Evolutionary conservation across 2,797 vertebrate genomes (phyloP).

Genomic region (Liasis olivaceus): DNA sequence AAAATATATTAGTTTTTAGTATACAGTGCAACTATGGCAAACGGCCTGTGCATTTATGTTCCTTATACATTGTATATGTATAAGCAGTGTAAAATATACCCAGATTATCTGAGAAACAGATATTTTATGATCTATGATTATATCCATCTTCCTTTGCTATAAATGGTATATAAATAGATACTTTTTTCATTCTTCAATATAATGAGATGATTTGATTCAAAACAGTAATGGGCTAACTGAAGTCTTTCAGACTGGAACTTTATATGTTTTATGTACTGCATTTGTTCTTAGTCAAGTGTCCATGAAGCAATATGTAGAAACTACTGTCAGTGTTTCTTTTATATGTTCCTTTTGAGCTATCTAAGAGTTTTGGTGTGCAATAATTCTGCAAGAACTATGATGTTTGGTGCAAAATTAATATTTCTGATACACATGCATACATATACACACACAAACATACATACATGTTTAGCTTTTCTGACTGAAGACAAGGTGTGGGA

Average conservation of each 20-base stretch:
- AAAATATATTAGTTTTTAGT: slow-evolving; percentile 4
- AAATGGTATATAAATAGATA: not conserved
- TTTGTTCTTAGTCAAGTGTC: too few relatives aligned
- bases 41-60: not conserved
- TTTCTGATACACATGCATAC: not conserved
- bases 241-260: not conserved
- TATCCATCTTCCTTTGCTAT: not conserved
- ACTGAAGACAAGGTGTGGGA: not conserved
- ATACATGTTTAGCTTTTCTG: too few relatives aligned
- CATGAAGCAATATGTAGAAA: not conserved
- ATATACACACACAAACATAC: too few relatives aligned
- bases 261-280: not conserved
- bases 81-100: slow-evolving; percentile 38
- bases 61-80: slow-evolving; percentile 23
- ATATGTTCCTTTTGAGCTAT: not conserved
- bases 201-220: not conserved
- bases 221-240: not conserved
- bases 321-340: not conserved
- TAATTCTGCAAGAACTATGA: not conserved
- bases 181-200: not conserved
- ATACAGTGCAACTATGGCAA: slow-evolving; percentile 11
- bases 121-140: slow-evolving; percentile 27
- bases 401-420: not conserved
- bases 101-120: slow-evolving; percentile 54
- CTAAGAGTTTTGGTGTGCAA: too few relatives aligned